phyloP scores from a whole-genome alignment of 2,797 vertebrate genomes.

The Alectoris magna region DNA sequence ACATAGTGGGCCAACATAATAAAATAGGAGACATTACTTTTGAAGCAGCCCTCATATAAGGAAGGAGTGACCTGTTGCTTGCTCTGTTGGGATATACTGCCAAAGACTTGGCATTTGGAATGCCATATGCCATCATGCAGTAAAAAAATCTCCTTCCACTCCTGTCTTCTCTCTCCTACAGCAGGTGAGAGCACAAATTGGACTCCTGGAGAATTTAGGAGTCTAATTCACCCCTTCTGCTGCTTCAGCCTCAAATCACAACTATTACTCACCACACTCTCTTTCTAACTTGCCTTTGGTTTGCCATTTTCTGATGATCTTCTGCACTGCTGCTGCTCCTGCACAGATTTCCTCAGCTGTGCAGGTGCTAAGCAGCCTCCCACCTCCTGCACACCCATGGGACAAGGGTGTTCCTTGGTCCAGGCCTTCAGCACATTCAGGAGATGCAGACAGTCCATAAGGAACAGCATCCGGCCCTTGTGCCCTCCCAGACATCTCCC shows the following conservation, averaged over 20 bases:
- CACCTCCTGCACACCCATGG: neutral
- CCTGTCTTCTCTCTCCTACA: neutral
- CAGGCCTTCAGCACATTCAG: neutral
- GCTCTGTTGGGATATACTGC: neutral
- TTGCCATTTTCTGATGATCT: neutral
- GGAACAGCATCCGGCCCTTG: neutral
- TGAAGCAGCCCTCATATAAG: neutral
- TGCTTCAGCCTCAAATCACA: neutral
- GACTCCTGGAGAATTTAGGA: neutral
- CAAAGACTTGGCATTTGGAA: neutral
- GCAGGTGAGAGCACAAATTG: neutral
- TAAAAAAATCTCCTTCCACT: neutral
- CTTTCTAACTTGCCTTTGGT: neutral
- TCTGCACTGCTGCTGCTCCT: neutral
- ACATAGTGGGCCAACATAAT: too few species aligned
- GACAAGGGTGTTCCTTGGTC: neutral
- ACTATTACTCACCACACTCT: neutral
- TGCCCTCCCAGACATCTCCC: neutral
- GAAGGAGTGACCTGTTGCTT: neutral
- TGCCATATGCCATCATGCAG: neutral
- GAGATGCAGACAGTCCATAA: neutral
- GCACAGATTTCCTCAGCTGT: neutral
- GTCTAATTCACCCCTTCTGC: neutral
- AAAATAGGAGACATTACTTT: too few species aligned
- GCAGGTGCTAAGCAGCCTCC: neutral